phyloP scores from a whole-genome alignment of 2,113 vertebrate genomes.

The Hemicordylus capensis region DNA sequence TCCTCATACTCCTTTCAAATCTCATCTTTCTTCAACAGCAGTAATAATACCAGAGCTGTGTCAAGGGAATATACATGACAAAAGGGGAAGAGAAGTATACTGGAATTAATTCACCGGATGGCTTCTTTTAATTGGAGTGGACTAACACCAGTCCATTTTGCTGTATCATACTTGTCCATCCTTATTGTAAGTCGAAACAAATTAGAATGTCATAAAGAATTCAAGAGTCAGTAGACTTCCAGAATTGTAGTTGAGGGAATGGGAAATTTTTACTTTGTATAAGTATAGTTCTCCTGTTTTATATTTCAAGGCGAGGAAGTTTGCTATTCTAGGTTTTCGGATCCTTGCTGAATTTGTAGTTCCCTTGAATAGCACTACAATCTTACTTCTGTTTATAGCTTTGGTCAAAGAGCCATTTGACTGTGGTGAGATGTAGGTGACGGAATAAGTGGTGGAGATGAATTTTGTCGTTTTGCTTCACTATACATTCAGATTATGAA shows the following conservation, averaged over 20 bases:
- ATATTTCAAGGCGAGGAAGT: background rate
- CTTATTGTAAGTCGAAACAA: slow-evolving; percentile 20
- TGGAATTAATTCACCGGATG: background rate
- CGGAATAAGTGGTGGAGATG: background rate
- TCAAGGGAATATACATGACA: slow-evolving; percentile 31
- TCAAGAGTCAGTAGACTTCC: slow-evolving; percentile 46
- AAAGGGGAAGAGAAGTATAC: slow-evolving; percentile 36
- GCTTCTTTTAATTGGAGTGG: rapidly evolving
- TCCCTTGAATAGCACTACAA: background rate
- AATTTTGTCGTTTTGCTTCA: background rate
- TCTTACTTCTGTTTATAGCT: background rate
- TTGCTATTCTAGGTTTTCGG: background rate
- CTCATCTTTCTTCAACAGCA: slow-evolving; percentile 50
- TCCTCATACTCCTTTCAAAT: slow-evolving; percentile 47
- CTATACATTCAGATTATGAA: background rate
- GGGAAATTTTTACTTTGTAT: background rate
- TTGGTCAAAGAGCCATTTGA: background rate
- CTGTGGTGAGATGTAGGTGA: background rate
- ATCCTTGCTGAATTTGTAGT: background rate
- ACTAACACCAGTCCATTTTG: background rate
- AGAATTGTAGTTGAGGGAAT: slow-evolving; percentile 19
- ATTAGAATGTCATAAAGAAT: background rate
- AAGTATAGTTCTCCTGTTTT: background rate
- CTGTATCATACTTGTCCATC: background rate
- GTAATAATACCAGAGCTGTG: slow-evolving; percentile 34